Percentiles rank a stretch among this genome's conserved stretches.
These are phyloP conservation scores for Apamea monoglypha DNA, from an alignment of 2,888 invertebrate genomes.

Conservation along the genomic window DNA sequence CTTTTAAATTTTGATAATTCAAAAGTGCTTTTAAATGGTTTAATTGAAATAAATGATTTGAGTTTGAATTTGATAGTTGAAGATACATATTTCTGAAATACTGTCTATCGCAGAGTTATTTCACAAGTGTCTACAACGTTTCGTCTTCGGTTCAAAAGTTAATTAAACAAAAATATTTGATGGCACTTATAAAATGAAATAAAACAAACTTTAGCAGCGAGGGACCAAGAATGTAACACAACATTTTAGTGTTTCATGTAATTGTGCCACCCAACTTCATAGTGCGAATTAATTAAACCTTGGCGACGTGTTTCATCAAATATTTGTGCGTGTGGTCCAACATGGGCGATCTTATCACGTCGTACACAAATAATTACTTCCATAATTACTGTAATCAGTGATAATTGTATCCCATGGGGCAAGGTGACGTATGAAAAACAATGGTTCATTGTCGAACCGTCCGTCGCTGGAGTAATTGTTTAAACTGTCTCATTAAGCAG, in stretches of 20 bases:
- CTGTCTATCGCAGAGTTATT: conserved; percentile 17
- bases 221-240: conserved; percentile 48
- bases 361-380: conserved; percentile 69
- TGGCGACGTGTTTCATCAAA: conserved; percentile 57
- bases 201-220: conserved; percentile 43
- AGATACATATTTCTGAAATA: conserved; percentile 34
- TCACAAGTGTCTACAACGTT: conserved; percentile 9
- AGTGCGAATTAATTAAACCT: conserved; percentile 62
- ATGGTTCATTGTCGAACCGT: conserved; percentile 77
- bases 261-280: conserved; percentile 50
- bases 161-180: conserved; percentile 51
- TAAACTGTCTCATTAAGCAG: conserved; percentile 79
- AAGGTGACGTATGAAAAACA: conserved; percentile 82
- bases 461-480: conserved; percentile 78
- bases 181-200: conserved; percentile 32
- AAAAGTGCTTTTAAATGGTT: too few relatives aligned
- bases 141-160: conserved; percentile 23
- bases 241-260: conserved; percentile 52
- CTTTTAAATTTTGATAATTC: too few relatives aligned
- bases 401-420: conserved; percentile 76
- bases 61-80: too few relatives aligned
- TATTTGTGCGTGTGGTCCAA: conserved; percentile 59
- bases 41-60: too few relatives aligned
- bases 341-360: conserved; percentile 57
- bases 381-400: conserved; percentile 81